Conservation (phyloP, 1,140 invertebrate species). For the Whitmania pigra region DNA sequence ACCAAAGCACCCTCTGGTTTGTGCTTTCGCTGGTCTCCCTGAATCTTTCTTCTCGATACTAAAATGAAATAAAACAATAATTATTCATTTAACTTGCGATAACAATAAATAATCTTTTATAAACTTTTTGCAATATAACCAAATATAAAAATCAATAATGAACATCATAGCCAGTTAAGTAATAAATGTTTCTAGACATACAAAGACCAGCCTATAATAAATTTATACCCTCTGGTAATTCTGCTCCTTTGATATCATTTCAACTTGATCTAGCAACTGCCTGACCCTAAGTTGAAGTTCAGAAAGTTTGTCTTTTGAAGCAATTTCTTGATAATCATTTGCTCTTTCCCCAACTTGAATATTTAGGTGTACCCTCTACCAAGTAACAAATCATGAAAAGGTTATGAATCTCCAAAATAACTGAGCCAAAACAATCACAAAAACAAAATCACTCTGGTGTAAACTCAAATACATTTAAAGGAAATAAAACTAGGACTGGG, state of each 20-base stretch:
- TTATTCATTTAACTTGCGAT: neutral
- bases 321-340: slow-evolving; percentile 87
- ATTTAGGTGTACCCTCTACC: slow-evolving; percentile 80
- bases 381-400: slow-evolving; percentile 21
- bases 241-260: slow-evolving; percentile 98
- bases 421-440: too few relatives aligned
- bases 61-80: slow-evolving; percentile 31
- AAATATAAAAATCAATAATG: neutral
- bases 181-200: neutral
- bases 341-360: slow-evolving; percentile 98
- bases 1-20: slow-evolving; percentile 90
- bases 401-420: too few relatives aligned
- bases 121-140: neutral
- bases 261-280: slow-evolving; percentile 91
- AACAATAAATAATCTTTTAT: neutral
- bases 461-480: too few relatives aligned
- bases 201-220: neutral
- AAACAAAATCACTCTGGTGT: too few relatives aligned
- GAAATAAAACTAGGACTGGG: neutral
- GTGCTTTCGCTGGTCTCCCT: slow-evolving; percentile 93
- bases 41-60: slow-evolving; percentile 96
- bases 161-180: neutral
- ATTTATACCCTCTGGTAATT: slow-evolving; percentile 85
- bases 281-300: slow-evolving; percentile 87
- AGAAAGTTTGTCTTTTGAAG: slow-evolving; percentile 91